Percentiles rank a stretch among this genome's conserved stretches.
Evolutionary conservation across 2,888 invertebrate genomes (phyloP).

Genomic region (Coelogynopora nodosa): DNA sequence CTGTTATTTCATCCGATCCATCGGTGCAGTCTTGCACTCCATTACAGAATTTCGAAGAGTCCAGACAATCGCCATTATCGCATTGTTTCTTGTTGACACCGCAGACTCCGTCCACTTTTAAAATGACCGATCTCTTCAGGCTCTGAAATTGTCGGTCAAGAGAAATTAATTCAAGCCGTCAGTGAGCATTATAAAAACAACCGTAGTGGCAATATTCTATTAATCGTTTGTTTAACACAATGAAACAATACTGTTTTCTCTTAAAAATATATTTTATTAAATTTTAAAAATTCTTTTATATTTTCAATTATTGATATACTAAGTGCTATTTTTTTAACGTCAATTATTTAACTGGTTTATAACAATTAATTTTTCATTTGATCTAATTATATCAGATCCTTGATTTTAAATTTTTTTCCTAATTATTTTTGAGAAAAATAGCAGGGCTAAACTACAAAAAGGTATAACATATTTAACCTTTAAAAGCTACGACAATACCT

Average conservation of each 20-base stretch:
- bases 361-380: no score
- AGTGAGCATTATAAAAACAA: neutral
- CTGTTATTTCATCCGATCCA: slow-evolving; percentile 1
- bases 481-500: no score
- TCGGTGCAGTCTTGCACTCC: slow-evolving; percentile 8
- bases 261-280: no score
- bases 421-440: no score
- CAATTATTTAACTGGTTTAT: no score
- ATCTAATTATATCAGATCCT: no score
- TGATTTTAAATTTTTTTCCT: no score
- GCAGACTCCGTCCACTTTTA: neutral
- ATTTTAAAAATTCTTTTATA: no score
- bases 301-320: no score
- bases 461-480: no score
- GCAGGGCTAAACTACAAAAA: no score
- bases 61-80: slow-evolving; percentile 20
- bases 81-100: neutral
- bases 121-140: neutral
- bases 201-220: neutral
- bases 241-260: neutral
- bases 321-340: no score
- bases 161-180: neutral
- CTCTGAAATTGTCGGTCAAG: neutral
- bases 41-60: slow-evolving; percentile 2
- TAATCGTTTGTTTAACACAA: neutral